Conservation (phyloP, 1,140 invertebrate genomes). For the Drosophila sturtevanti region DNA sequence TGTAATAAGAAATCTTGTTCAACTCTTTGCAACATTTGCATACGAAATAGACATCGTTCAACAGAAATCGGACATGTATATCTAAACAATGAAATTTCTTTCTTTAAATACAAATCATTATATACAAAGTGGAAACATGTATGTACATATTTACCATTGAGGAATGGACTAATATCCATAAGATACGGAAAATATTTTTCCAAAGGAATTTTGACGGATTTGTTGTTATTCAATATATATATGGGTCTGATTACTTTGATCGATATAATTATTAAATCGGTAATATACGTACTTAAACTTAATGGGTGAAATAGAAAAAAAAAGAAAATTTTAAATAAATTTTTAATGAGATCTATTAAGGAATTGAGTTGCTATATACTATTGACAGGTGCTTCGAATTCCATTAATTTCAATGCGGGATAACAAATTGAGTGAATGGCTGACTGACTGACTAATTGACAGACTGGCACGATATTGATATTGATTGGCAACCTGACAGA, state of each 20-base stretch:
- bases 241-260: too few relatives aligned
- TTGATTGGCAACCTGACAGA: conserved; percentile 54
- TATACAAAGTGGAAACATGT: too few relatives aligned
- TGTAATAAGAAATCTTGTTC: conserved; percentile 44
- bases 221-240: too few relatives aligned
- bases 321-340: too few relatives aligned
- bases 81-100: not conserved
- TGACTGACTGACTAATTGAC: conserved; percentile 29
- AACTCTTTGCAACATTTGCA: conserved; percentile 62
- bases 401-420: conserved; percentile 16
- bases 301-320: too few relatives aligned
- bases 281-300: too few relatives aligned
- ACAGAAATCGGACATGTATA: conserved; percentile 31
- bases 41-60: conserved; percentile 66
- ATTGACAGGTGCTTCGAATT: conserved; percentile 46
- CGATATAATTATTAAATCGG: too few relatives aligned
- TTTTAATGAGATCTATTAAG: not conserved
- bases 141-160: too few relatives aligned
- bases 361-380: conserved; percentile 27
- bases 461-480: conserved; percentile 20
- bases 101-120: too few relatives aligned
- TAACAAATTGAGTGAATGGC: conserved; percentile 16
- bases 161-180: too few relatives aligned
- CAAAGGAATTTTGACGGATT: too few relatives aligned
- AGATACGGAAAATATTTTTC: too few relatives aligned